Evolutionary conservation across 1,140 invertebrate species (phyloP).

Genomic region (Apis cerana): DNA sequence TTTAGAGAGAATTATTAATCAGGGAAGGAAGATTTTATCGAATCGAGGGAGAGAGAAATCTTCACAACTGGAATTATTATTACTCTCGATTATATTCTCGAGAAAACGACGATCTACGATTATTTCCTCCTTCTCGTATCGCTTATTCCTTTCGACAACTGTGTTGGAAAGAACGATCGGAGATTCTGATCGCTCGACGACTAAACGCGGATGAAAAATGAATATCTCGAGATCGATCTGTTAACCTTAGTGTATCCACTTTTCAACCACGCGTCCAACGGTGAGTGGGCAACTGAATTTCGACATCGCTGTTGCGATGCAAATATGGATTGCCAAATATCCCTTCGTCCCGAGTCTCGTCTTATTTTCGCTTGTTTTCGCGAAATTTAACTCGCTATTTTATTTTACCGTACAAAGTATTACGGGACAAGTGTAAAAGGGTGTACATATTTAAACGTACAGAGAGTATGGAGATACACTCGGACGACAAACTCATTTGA

Average conservation of each 20-base stretch:
- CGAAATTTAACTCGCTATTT: no score
- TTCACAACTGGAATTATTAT: no score
- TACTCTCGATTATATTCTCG: no score
- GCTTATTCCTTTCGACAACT: background rate
- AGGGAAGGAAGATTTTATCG: no score
- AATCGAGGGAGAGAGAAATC: no score
- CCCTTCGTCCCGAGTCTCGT: no score
- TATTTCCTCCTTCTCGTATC: background rate
- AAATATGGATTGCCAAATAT: no score
- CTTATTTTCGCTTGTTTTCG: background rate
- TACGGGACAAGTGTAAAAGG: background rate
- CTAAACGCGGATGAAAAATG: constrained; percentile 54
- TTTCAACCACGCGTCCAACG: background rate
- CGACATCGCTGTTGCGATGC: background rate
- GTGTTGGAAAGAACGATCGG: constrained; percentile 1
- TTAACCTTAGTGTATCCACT: constrained; percentile 23
- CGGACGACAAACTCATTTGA: constrained; percentile 11
- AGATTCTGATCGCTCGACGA: constrained; percentile 30
- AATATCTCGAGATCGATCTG: constrained; percentile 2
- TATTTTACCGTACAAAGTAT: background rate
- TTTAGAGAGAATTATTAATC: no score
- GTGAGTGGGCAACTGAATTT: constrained; percentile 32
- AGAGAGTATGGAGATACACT: background rate
- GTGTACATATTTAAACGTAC: background rate
- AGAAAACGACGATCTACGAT: no score